Percentiles rank a stretch among this genome's conserved stretches.
Evolutionary conservation across 2,797 vertebrate genomes (phyloP).

Genomic region (Myotis myotis): DNA sequence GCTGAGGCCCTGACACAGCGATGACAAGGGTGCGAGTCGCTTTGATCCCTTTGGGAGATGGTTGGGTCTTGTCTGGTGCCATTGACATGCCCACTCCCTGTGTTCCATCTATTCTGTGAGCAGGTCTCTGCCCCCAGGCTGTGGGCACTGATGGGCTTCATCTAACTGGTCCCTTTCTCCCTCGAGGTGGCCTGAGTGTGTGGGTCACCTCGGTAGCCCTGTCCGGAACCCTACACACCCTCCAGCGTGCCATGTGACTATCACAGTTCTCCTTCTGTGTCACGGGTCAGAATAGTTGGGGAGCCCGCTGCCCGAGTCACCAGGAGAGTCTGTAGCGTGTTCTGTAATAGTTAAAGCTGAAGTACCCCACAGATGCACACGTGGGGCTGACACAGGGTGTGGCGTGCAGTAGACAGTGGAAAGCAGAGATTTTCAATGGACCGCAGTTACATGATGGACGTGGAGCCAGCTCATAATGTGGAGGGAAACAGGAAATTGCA

Average conservation of each 20-base stretch:
- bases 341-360: not conserved
- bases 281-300: not conserved
- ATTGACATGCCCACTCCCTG: accelerated
- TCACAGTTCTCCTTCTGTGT: accelerated
- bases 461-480: accelerated
- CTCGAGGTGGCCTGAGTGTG: not conserved
- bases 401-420: accelerated
- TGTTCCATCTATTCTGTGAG: accelerated
- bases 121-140: accelerated
- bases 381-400: not conserved
- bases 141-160: not conserved
- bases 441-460: accelerated
- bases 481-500: not conserved
- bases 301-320: not conserved
- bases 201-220: not conserved
- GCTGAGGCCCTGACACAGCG: accelerated
- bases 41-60: not conserved
- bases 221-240: not conserved
- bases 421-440: not conserved
- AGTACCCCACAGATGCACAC: no score
- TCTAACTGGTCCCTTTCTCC: not conserved
- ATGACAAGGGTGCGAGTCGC: accelerated
- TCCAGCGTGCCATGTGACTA: not conserved
- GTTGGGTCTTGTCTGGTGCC: not conserved
- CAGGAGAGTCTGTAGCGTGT: not conserved